Evolutionary conservation across 2,113 vertebrate genomes (phyloP).

Genomic region (Anoura caudifer): DNA sequence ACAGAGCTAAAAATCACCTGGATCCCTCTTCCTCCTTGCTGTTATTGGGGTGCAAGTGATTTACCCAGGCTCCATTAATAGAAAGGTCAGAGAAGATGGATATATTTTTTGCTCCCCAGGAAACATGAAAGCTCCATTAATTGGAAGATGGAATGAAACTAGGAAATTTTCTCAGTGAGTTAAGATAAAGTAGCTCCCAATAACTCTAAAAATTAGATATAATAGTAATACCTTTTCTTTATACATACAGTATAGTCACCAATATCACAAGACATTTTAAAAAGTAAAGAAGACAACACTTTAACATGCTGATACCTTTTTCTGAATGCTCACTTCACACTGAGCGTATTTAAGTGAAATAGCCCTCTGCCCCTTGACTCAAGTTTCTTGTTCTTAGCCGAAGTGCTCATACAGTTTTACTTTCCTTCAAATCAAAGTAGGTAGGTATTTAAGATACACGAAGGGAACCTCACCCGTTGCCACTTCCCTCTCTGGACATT

Average conservation of each 20-base stretch:
- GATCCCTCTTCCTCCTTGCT: background rate
- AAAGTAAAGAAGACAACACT: background rate
- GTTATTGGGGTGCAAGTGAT: background rate
- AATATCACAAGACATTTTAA: background rate
- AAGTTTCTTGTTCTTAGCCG: conserved; percentile 10
- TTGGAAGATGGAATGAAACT: background rate
- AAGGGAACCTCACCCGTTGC: background rate
- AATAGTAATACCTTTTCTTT: background rate
- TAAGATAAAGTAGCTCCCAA: background rate
- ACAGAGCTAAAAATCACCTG: background rate
- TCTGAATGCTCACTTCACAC: background rate
- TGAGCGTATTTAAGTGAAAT: background rate
- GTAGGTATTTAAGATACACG: conserved; percentile 22
- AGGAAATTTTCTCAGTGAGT: background rate
- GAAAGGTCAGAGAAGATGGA: background rate
- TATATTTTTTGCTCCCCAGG: background rate
- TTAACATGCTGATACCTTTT: background rate
- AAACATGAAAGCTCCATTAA: background rate
- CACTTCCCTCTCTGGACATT: background rate
- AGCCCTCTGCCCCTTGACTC: background rate
- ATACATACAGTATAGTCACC: background rate
- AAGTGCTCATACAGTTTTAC: background rate
- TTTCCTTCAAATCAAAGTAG: background rate
- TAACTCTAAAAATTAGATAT: background rate
- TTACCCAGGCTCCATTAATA: background rate